Conservation (phyloP, 2,113 vertebrate genomes). For the Hystrix brachyura region DNA sequence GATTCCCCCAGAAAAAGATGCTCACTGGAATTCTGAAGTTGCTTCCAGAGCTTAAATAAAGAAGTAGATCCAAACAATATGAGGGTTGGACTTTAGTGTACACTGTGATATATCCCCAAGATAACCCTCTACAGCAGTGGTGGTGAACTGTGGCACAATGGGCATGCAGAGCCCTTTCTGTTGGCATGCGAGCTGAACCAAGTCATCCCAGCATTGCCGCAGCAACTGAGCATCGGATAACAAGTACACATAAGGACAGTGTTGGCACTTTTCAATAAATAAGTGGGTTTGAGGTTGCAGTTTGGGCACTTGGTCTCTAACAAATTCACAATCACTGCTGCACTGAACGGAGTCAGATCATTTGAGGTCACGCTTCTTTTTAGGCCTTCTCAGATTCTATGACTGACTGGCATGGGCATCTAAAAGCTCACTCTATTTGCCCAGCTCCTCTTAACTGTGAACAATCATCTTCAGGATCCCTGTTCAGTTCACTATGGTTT, state of each 20-base stretch:
- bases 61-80: conserved; percentile 2
- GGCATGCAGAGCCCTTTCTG: not conserved
- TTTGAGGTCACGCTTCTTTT: not conserved
- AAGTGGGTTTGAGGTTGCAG: not conserved
- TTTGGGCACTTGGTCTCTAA: not conserved
- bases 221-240: not conserved
- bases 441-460: not conserved
- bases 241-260: not conserved
- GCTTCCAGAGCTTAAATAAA: not conserved
- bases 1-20: not conserved
- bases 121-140: not conserved
- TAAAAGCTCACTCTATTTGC: not conserved
- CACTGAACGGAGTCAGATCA: not conserved
- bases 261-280: not conserved
- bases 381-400: not conserved
- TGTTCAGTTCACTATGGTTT: not conserved
- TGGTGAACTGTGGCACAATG: not conserved
- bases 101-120: not conserved
- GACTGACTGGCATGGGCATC: not conserved
- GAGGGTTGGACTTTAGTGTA: not conserved
- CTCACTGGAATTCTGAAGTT: conserved; percentile 4
- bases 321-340: not conserved
- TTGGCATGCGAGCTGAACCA: not conserved
- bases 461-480: not conserved
- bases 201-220: not conserved